Evolutionary conservation across 1,140 invertebrate genomes (phyloP).

Genomic region (Sitophilus oryzae): DNA sequence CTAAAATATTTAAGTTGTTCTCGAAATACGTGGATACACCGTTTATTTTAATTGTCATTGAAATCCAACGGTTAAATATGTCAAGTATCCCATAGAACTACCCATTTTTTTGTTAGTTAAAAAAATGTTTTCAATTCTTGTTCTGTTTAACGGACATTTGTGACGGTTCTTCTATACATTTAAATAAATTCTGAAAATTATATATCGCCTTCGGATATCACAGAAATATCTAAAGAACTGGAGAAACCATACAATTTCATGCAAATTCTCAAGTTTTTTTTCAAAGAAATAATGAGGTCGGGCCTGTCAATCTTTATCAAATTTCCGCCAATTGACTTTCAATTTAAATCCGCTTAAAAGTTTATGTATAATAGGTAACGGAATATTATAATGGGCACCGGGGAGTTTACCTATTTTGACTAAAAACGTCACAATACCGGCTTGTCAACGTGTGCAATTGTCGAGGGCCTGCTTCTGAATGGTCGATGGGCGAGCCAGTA

Average conservation of each 20-base stretch:
- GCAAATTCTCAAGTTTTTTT: conserved; percentile 15
- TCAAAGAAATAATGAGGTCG: conserved; percentile 18
- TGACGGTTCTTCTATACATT: too few relatives aligned
- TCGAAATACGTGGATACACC: too few relatives aligned
- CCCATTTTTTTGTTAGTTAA: too few relatives aligned
- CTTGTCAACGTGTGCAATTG: conserved; percentile 15
- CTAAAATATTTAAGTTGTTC: too few relatives aligned
- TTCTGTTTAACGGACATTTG: too few relatives aligned
- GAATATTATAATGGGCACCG: conserved; percentile 24
- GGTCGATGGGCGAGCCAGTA: not conserved
- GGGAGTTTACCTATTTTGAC: conserved; percentile 21
- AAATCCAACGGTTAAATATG: too few relatives aligned
- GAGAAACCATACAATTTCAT: conserved; percentile 10
- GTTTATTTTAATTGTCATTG: too few relatives aligned
- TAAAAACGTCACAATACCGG: conserved; percentile 22
- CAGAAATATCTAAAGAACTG: too few relatives aligned
- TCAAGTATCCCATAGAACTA: too few relatives aligned
- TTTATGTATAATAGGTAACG: conserved; percentile 19
- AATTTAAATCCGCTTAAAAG: conserved; percentile 9
- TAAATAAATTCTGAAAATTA: too few relatives aligned
- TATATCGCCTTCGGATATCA: too few relatives aligned
- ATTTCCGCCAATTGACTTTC: conserved; percentile 27
- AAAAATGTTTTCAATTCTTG: too few relatives aligned
- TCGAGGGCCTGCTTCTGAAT: not conserved
- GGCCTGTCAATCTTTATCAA: conserved; percentile 24